Conservation (phyloP, 1,140 invertebrate genomes). For the Pogonus chalceus region DNA sequence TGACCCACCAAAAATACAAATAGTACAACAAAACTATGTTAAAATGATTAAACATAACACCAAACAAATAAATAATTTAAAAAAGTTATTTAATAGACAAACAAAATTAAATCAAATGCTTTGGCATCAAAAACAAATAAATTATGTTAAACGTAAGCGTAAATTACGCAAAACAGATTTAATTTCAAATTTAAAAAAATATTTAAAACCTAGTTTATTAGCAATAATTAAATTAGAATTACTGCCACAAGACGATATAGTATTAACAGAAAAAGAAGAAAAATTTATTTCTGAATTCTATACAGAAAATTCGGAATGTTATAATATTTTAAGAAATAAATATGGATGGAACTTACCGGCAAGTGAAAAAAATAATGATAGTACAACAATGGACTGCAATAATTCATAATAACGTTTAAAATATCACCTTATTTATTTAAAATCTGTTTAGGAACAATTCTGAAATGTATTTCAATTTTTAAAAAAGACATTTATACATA, state of each 20-base stretch:
- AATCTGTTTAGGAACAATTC: too few species aligned
- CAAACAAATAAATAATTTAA: constrained; percentile 23
- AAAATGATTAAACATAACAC: constrained; percentile 27
- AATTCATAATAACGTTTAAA: too few species aligned
- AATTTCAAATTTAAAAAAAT: constrained; percentile 17
- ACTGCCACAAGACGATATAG: constrained; percentile 18
- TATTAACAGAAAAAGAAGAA: constrained; percentile 24
- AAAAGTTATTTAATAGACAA: constrained; percentile 13
- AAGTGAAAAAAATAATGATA: background rate
- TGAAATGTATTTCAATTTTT: too few species aligned
- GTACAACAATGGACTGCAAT: too few species aligned
- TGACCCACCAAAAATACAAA: constrained; percentile 5
- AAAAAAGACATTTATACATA: too few species aligned
- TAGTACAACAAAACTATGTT: constrained; percentile 21
- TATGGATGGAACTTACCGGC: constrained; percentile 27
- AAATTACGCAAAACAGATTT: background rate
- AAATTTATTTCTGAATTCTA: constrained; percentile 28
- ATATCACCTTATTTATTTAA: too few species aligned
- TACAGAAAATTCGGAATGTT: constrained; percentile 23
- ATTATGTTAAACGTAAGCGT: background rate
- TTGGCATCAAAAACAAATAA: background rate
- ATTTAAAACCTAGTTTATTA: constrained; percentile 18
- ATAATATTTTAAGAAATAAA: constrained; percentile 26
- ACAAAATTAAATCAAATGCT: constrained; percentile 12
- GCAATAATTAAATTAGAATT: constrained; percentile 19